These are phyloP conservation scores for Pipistrellus pygmaeus DNA, from an alignment of 2,797 vertebrate species.

Conservation along the genomic window DNA sequence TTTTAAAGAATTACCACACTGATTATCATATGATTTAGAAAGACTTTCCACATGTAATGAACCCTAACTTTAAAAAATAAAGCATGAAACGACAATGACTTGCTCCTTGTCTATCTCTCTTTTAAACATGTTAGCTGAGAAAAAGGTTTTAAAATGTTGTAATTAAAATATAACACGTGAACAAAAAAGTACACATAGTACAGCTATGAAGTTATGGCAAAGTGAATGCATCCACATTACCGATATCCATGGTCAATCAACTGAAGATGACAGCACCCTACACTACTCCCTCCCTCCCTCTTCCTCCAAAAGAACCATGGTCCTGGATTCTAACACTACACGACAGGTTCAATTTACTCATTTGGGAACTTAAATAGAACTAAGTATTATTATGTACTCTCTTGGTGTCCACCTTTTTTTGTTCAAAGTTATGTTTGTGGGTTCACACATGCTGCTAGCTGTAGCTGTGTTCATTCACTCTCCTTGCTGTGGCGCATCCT, in stretches of 20 bases:
- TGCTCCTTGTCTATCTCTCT: background rate
- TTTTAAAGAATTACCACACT: background rate
- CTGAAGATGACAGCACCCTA: background rate
- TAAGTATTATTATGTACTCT: no score
- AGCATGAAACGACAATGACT: background rate
- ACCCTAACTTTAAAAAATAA: background rate
- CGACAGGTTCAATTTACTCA: background rate
- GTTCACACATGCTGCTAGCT: background rate
- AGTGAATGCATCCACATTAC: background rate
- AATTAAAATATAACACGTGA: slow-evolving; percentile 18
- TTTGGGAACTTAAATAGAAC: background rate
- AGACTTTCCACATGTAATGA: background rate
- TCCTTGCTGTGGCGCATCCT: background rate
- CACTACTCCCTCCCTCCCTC: background rate
- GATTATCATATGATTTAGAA: background rate
- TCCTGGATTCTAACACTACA: background rate
- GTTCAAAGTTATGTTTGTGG: background rate
- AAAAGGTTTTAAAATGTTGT: background rate
- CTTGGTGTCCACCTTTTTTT: background rate
- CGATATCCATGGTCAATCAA: background rate
- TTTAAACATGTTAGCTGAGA: background rate
- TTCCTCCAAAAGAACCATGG: background rate
- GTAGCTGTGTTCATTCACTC: background rate
- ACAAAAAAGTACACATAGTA: background rate
- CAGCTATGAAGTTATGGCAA: background rate